phyloP scores from a whole-genome alignment of 1,140 invertebrate genomes.

The Cepaea nemoralis region DNA sequence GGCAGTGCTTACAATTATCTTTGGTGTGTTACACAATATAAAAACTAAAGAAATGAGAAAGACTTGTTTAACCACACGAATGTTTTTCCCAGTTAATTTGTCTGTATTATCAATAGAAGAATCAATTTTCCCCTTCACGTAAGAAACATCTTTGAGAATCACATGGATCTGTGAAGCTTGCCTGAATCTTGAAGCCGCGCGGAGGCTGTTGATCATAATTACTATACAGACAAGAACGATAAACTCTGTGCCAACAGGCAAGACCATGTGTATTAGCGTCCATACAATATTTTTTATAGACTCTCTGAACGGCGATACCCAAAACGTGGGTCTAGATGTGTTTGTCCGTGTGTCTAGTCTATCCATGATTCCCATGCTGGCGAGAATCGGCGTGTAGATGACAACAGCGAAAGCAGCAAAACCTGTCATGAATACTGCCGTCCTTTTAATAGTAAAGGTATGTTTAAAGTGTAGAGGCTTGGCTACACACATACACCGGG shows the following conservation, averaged over 20 bases:
- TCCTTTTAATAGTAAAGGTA: background rate
- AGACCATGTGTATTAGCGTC: background rate
- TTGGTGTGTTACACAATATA: constrained; percentile 9
- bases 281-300: background rate
- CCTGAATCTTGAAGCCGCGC: background rate
- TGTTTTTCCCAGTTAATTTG: background rate
- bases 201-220: background rate
- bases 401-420: background rate
- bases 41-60: too few relatives aligned
- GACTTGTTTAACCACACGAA: background rate
- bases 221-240: constrained; percentile 16
- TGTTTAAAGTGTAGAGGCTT: too few relatives aligned
- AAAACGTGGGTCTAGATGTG: background rate
- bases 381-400: background rate
- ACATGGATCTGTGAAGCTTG: background rate
- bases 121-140: background rate
- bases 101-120: too few relatives aligned
- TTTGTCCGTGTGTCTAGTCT: background rate
- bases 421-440: background rate
- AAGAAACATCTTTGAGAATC: background rate
- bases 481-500: too few relatives aligned
- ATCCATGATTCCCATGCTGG: background rate
- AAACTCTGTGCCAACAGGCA: background rate
- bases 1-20: background rate
- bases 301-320: background rate